phyloP scores from a whole-genome alignment of 2,888 invertebrate species.

The Pemphredon lugubris region DNA sequence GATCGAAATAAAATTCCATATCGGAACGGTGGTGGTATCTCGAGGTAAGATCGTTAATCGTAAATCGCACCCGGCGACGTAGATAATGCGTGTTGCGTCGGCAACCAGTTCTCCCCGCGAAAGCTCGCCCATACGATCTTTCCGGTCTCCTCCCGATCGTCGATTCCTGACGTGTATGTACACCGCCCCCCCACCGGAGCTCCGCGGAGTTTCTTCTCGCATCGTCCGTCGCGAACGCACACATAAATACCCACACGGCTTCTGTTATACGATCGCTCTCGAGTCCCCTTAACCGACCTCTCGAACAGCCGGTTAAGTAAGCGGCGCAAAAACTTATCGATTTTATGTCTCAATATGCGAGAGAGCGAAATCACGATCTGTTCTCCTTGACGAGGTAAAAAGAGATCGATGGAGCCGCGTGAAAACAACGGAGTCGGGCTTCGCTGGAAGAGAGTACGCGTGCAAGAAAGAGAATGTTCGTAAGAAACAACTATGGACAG shows the following conservation, averaged over 20 bases:
- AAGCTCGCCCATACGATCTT: slow-evolving; percentile 32
- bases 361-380: slow-evolving; percentile 46
- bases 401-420: slow-evolving; percentile 38
- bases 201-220: slow-evolving; percentile 40
- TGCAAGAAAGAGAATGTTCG: slow-evolving; percentile 32
- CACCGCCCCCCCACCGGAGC: slow-evolving; percentile 16
- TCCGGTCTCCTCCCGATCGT: slow-evolving; percentile 38
- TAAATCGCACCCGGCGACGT: slow-evolving; percentile 49
- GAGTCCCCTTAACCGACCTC: not conserved
- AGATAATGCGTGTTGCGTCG: slow-evolving; percentile 49
- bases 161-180: slow-evolving; percentile 46
- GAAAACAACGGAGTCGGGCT: slow-evolving; percentile 37
- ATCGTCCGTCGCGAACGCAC: slow-evolving; percentile 46
- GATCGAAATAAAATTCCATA: too few species aligned
- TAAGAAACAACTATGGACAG: too few species aligned
- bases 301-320: slow-evolving; percentile 52
- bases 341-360: slow-evolving; percentile 70
- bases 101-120: slow-evolving; percentile 58
- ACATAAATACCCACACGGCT: slow-evolving; percentile 58
- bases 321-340: slow-evolving; percentile 66
- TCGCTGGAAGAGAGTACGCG: slow-evolving; percentile 12
- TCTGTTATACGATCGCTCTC: slow-evolving; percentile 40
- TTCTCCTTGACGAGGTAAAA: slow-evolving; percentile 36
- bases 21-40: too few species aligned
- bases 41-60: slow-evolving; percentile 36